A percentile compares a stretch with the other conserved stretches of the same genome.
Conservation (phyloP, 2,113 vertebrate species). For the Leuciscus idus region DNA sequence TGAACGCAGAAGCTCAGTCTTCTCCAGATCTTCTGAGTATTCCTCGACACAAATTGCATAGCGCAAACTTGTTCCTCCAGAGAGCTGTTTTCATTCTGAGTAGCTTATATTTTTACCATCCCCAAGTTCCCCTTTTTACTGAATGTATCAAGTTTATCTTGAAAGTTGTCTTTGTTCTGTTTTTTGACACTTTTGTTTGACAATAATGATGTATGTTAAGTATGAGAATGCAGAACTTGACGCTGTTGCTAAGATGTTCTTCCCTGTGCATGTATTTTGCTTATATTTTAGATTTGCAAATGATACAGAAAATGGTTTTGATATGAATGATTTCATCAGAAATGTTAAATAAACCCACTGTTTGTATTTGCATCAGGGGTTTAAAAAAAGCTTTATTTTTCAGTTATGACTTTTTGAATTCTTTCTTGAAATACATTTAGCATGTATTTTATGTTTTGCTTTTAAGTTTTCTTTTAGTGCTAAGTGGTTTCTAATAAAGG, state of each 20-base stretch:
- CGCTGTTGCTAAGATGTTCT: background rate
- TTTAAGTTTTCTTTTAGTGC: background rate
- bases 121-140: background rate
- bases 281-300: background rate
- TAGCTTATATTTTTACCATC: too few species aligned
- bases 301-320: background rate
- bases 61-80: background rate
- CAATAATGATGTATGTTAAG: background rate
- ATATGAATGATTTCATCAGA: background rate
- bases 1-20: constrained; percentile 62
- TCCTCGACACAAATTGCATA: constrained; percentile 48
- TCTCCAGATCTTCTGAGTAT: constrained; percentile 64
- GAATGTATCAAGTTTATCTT: background rate
- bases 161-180: background rate
- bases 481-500: background rate
- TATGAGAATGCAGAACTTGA: background rate
- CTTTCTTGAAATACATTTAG: background rate
- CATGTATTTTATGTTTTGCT: background rate
- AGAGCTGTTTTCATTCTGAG: background rate
- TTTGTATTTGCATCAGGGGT: background rate
- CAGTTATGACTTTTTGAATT: background rate
- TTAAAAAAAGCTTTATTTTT: background rate
- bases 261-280: background rate
- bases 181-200: background rate
- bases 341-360: background rate